phyloP scores from a whole-genome alignment of 1,140 invertebrate genomes.

The Lucilia sericata region DNA sequence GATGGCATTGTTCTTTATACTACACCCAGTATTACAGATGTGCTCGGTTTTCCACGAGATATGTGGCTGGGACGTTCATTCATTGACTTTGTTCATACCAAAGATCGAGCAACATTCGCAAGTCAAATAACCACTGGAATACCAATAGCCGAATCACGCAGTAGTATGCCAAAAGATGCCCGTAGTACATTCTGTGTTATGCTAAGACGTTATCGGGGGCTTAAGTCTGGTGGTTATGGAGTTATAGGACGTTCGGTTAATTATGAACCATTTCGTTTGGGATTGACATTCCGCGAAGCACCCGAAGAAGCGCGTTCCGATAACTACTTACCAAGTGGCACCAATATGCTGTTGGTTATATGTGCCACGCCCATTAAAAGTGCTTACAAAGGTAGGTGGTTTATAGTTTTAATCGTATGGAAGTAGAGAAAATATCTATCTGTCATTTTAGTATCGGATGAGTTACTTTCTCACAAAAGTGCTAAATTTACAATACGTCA shows the following conservation, averaged over 20 bases:
- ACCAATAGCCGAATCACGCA: slow-evolving; percentile 69
- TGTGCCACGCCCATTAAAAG: slow-evolving; percentile 79
- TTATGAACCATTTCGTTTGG: slow-evolving; percentile 82
- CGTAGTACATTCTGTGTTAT: slow-evolving; percentile 62
- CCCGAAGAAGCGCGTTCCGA: slow-evolving; percentile 67
- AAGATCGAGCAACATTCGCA: slow-evolving; percentile 76
- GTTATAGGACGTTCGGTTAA: slow-evolving; percentile 73
- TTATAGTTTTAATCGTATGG: neutral
- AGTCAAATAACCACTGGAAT: slow-evolving; percentile 73
- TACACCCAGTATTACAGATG: slow-evolving; percentile 76
- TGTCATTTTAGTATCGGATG: slow-evolving; percentile 72
- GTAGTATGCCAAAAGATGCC: slow-evolving; percentile 57
- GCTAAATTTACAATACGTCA: slow-evolving; percentile 83
- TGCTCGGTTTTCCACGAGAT: slow-evolving; percentile 84
- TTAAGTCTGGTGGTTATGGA: slow-evolving; percentile 72
- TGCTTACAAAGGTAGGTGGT: slow-evolving; percentile 79
- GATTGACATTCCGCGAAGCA: slow-evolving; percentile 76
- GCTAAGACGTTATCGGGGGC: slow-evolving; percentile 69
- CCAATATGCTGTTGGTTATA: slow-evolving; percentile 77
- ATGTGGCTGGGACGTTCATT: slow-evolving; percentile 89
- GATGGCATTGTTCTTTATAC: slow-evolving; percentile 85
- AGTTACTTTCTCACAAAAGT: slow-evolving; percentile 70
- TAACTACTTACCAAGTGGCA: slow-evolving; percentile 58
- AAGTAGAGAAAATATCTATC: neutral
- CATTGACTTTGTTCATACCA: slow-evolving; percentile 86